Percentiles rank a stretch among this genome's conserved stretches.
Evolutionary conservation across 2,113 vertebrate genomes (phyloP).

Genomic region (Petromus typicus): DNA sequence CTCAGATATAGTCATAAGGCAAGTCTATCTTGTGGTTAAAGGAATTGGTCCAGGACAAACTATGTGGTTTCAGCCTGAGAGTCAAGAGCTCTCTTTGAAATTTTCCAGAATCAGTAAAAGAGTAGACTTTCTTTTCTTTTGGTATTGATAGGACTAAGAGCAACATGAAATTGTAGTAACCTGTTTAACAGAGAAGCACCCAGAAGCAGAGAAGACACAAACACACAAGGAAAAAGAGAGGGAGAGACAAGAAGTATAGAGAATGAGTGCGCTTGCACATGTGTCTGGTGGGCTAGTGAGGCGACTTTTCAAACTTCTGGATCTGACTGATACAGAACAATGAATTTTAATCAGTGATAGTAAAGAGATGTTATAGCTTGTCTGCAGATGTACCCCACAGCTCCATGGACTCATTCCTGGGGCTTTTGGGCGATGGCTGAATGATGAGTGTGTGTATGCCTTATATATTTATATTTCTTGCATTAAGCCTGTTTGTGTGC

Average conservation of each 20-base stretch:
- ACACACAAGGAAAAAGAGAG: too few species aligned
- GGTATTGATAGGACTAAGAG: neutral
- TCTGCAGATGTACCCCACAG: neutral
- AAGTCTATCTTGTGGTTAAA: neutral
- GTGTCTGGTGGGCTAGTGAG: neutral
- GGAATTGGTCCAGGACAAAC: neutral
- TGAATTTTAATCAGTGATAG: neutral
- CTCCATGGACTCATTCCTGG: neutral
- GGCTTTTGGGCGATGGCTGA: neutral
- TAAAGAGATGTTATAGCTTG: neutral
- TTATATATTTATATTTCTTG: too few species aligned
- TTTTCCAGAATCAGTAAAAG: neutral
- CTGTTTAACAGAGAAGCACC: neutral
- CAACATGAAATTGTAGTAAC: neutral
- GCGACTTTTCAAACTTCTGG: neutral
- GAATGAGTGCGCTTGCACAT: too few species aligned
- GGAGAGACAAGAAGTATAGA: accelerated
- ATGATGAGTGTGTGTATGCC: neutral
- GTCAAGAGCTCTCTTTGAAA: neutral
- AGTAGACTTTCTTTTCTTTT: neutral
- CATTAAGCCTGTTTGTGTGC: too few species aligned
- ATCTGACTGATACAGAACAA: neutral
- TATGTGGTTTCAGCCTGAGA: neutral
- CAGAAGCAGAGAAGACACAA: neutral
- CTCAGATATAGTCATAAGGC: neutral